Base-by-base conservation (phyloP, 2,888 invertebrate species). In the Synergus umbraculus region DNA sequence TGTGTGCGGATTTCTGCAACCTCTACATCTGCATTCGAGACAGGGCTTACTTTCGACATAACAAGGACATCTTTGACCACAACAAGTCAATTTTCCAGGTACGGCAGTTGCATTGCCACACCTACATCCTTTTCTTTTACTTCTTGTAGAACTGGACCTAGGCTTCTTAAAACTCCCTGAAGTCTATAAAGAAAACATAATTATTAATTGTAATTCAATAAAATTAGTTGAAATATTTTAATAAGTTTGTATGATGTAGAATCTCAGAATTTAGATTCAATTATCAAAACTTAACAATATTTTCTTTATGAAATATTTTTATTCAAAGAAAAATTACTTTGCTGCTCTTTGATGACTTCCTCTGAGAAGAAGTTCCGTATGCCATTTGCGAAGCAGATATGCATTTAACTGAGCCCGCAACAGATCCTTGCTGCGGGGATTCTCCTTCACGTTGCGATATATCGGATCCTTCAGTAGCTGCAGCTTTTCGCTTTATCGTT, bases 61-160 rank as follows among this genome's bases (percentile, higher is more conserved):
- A 92, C 98, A 98, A 0, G 98, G 97, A 93, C 98, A 98, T 83
- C 98, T 93, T 91, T 98, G 98, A 0, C 98, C 98, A 89, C 98
- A 97, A 90, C 98, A 98, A 0, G 98, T 98, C 65, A 98, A 92
- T 91, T 97, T 97, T 5, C 97, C 97, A 0, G 98, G 97, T 22
- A 96, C 96, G 0, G 97, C 95, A 0, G 98, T 97, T 0, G 97
- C 97, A 92, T 97, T 97, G 4, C 98, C 98, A 93, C 98, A 98
- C 81, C 98, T 94, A 90, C 98, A 98, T 15, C 97, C 97, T 92
- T 95, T 95, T 86, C 95, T 94, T 87, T 95, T 92, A 83, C 92
- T 91, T 60, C 92, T 87, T 1, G 91, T 89, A 18, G 92, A 91
- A 83, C 90, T 91, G 10, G 92, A 92, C 77, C 92, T 88, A 80